Conservation (phyloP, 2,888 invertebrate species). For the Lysandra bellargus region DNA sequence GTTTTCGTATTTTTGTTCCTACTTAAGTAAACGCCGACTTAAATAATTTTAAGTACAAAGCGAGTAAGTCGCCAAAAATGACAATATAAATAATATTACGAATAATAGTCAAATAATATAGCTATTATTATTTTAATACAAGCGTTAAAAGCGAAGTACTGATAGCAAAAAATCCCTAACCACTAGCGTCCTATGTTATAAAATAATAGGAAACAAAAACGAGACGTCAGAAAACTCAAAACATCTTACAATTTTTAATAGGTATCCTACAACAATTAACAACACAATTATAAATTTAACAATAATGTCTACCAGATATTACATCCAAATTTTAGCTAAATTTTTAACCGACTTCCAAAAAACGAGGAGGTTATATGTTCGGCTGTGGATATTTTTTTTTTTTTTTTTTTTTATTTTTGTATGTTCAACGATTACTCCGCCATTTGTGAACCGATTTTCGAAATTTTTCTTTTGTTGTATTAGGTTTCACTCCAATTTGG, state of each 20-base stretch:
- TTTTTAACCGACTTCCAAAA: too few species aligned
- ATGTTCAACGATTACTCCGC: too few species aligned
- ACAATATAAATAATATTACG: not conserved
- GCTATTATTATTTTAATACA: not conserved
- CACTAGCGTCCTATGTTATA: not conserved
- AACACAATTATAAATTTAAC: not conserved
- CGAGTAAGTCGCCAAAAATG: not conserved
- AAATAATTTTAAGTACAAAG: slow-evolving; percentile 24
- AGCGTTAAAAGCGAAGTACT: not conserved
- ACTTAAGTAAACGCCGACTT: slow-evolving; percentile 27
- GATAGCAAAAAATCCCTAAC: not conserved
- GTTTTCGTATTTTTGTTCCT: not conserved
- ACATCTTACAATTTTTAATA: not conserved
- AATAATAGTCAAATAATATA: not conserved
- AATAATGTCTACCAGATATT: not conserved
- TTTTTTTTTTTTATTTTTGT: too few species aligned
- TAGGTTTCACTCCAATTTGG: too few species aligned
- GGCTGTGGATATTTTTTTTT: too few species aligned
- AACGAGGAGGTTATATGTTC: too few species aligned
- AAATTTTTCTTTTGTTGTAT: too few species aligned
- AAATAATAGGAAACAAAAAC: not conserved
- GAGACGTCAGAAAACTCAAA: not conserved
- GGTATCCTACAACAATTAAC: not conserved
- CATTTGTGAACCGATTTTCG: too few species aligned
- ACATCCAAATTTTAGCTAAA: not conserved